Conservation (phyloP, 2,113 vertebrate species). For the Pardalotus punctatus region DNA sequence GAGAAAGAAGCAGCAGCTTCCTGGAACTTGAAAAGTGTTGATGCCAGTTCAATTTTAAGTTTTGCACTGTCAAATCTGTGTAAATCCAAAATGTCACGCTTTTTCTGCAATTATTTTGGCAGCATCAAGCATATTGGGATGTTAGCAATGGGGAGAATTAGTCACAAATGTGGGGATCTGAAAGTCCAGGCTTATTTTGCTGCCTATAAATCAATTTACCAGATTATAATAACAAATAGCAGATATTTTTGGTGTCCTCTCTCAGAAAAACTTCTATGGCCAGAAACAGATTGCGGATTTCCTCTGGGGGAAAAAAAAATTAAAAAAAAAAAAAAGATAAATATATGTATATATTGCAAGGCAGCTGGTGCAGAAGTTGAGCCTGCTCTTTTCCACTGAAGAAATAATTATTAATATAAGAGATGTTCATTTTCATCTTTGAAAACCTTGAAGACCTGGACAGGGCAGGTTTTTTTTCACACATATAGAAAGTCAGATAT, state of each 20-base stretch:
- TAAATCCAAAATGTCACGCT: neutral
- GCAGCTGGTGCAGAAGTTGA: neutral
- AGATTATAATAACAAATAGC: neutral
- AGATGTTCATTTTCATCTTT: neutral
- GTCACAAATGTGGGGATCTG: neutral
- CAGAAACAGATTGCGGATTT: neutral
- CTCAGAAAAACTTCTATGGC: neutral
- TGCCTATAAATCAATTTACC: neutral
- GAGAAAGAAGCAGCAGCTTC: neutral
- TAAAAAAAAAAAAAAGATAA: too few species aligned
- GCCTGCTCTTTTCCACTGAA: neutral
- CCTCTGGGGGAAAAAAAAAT: too few species aligned
- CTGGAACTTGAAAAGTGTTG: neutral
- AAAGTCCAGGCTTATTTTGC: neutral
- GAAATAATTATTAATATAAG: neutral
- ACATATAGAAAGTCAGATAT: neutral
- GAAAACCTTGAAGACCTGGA: neutral
- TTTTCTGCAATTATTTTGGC: neutral
- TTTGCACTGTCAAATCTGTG: neutral
- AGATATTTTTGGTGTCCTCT: neutral
- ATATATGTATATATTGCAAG: neutral
- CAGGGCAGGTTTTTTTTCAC: neutral
- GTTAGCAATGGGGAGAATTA: neutral
- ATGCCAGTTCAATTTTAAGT: neutral
- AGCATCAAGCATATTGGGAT: neutral